These are phyloP conservation scores for Lucilia sericata DNA, from an alignment of 1,140 invertebrate genomes.

Conservation along the genomic window DNA sequence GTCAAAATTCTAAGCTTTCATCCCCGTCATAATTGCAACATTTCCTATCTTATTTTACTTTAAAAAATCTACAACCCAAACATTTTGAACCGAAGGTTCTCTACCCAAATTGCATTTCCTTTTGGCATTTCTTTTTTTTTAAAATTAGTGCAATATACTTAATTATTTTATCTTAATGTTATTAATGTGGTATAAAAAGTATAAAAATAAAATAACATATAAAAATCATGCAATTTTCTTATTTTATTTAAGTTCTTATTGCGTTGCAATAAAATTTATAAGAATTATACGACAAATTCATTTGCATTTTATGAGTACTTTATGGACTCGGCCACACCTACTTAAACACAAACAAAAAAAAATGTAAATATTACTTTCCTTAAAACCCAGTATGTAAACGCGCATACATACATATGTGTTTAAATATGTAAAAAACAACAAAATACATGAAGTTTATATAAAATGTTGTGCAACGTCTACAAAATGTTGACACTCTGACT, in stretches of 20 bases:
- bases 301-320: slow-evolving; percentile 33
- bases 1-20: no score
- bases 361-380: background rate
- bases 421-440: no score
- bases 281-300: background rate
- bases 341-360: background rate
- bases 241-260: background rate
- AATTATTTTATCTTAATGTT: slow-evolving; percentile 27
- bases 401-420: background rate
- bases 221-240: background rate
- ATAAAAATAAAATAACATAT: background rate
- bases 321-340: slow-evolving; percentile 38
- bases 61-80: background rate
- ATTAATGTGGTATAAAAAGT: background rate
- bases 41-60: no score
- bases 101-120: background rate
- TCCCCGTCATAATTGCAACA: no score
- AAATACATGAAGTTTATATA: no score
- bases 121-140: background rate
- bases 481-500: no score
- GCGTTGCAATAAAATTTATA: background rate
- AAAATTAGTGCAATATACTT: background rate
- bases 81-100: background rate
- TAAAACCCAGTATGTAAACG: background rate
- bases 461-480: no score